Evolutionary conservation across 2,888 invertebrate genomes (phyloP).

Genomic region (Trissoscelio sp.): DNA sequence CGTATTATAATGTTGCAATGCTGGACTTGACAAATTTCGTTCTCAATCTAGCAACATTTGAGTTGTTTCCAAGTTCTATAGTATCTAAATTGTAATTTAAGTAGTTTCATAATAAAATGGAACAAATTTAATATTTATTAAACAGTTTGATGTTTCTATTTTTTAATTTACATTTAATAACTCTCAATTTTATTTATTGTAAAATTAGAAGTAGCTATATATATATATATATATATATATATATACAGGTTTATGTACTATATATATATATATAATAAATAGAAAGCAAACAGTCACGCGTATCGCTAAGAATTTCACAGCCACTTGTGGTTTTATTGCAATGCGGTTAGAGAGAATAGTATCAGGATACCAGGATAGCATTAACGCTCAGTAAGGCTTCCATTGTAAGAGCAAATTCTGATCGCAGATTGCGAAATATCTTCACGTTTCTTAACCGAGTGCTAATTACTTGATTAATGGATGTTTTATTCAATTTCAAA

Average conservation of each 20-base stretch:
- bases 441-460: background rate
- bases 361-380: constrained; percentile 33
- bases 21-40: background rate
- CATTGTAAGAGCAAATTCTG: constrained; percentile 15
- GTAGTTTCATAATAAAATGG: too few relatives aligned
- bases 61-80: too few relatives aligned
- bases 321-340: constrained; percentile 38
- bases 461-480: background rate
- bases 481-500: background rate
- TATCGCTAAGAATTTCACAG: background rate
- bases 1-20: background rate
- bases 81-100: too few relatives aligned
- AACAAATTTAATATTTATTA: background rate
- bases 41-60: background rate
- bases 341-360: constrained; percentile 43
- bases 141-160: too few relatives aligned
- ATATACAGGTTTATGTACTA: background rate
- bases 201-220: too few relatives aligned
- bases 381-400: background rate
- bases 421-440: background rate
- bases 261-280: background rate
- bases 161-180: too few relatives aligned
- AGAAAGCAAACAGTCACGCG: background rate
- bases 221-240: too few relatives aligned
- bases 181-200: too few relatives aligned